Evolutionary conservation across 2,113 vertebrate species (phyloP), one percentile per base, ranked within the genome.

Genomic region (Egretta garzetta): DNA sequence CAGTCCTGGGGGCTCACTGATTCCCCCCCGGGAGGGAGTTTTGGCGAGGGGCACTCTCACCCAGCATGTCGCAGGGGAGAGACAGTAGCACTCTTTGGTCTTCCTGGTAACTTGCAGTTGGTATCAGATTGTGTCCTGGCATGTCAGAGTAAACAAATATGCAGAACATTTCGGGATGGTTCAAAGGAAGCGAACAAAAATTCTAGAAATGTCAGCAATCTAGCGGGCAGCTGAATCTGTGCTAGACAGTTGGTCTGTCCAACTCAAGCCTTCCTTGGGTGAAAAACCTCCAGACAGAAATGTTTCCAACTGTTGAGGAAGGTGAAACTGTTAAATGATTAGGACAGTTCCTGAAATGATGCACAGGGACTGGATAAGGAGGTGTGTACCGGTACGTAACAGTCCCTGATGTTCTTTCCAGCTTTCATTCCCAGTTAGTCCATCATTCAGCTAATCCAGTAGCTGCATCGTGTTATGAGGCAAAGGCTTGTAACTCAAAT

Each of bases 281-380:
- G 39, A 75, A 89, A 92, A 77, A 23, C 27, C 26, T 93, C 37
- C 77, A 67, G 85, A 81, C 47, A 88, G 74, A 93, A 88, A 71
- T 37, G 6, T 59, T 94, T 71, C 56, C 68, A 74, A 30, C 49
- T 62, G 53, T n/a, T 66, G 72, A 68, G 37, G 37, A 66, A 79
- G 64, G 26, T 45, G 8, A 76, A 86, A 55, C 22, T 80, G 3
- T 66, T 52, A 79, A 60, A 77, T 73, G 1, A 43, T 82, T 45
- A 67, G 49, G n/a, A 68, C 19, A 43, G 58, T 37, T 86, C 50
- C 76, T 81, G 87, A 88, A 66, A 24, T 73, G 66, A 81, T 74
- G 41, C 43, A 17, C 24, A 70, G 49, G 47, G 41, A 28, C 47
- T 53, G 59, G 50, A 24, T 70, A 67, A 74, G 35, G 66, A 85